Evolutionary conservation across 2,888 invertebrate species (phyloP), one percentile per base, ranked within the genome.

Genomic region (Thymelicus sylvestris): DNA sequence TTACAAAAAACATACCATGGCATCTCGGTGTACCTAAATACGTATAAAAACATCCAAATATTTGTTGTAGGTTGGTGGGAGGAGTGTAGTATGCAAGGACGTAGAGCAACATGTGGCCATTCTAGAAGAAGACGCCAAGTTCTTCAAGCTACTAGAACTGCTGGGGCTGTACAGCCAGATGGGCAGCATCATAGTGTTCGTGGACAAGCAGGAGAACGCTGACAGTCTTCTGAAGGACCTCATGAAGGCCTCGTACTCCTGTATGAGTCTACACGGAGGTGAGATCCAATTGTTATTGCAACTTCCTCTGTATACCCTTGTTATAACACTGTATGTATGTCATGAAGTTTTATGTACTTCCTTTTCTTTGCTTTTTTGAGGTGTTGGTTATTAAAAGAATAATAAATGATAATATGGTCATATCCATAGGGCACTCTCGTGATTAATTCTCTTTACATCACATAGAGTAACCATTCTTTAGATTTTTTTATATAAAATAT

Each of bases 151-250:
- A 0, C 92, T 99, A 10, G 99, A 99, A 87, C 93, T 99, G n/a
- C 94, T 99, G n/a, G 99, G 99, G 0, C 93, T 97, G 64, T 99
- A 98, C 91, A 98, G 98, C 48, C 97, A 98, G 83, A 95, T 96
- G 81, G 99, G 99, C 61, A 98, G 98, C 84, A 97, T 98, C 64
- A 97, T 99, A 78, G 97, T 99, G 44, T 99, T 99, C 88, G 99
- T 99, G 10, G 99, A 99, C 85, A 99, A 99, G 83, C 99, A 99
- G 90, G 99, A 99, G 87, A 97, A 98, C 83, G 99, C 99, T 0
- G 99, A 99, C 85, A 97, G 97, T 41, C 90, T 99, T 24, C 92
- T 98, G 59, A 98, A 98, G 83, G 98, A 99, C 81, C 95, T 99
- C 1, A 98, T 99, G 97, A 98, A 97, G 87, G 98, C 98, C 0